A percentile compares a stretch with the other conserved stretches of the same genome.
These are phyloP conservation scores for Apodemia zela DNA, from an alignment of 2,888 invertebrate genomes.

Conservation along the genomic window DNA sequence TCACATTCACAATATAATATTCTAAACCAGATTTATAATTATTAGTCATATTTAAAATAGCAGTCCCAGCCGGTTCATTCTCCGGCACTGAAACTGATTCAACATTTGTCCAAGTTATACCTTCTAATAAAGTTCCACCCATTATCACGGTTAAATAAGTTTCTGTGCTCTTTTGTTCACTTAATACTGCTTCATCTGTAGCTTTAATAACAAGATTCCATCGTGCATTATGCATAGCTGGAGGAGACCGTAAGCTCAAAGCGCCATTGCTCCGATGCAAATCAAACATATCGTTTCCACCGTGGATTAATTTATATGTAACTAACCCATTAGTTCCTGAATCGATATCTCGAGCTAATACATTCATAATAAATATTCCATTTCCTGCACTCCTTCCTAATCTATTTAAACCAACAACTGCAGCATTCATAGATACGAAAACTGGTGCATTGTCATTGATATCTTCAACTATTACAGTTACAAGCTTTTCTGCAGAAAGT, in stretches of 20 bases:
- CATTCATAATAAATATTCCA: constrained; percentile 86
- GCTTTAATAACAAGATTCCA: constrained; percentile 93
- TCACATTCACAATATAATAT: constrained; percentile 94
- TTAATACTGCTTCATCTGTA: constrained; percentile 94
- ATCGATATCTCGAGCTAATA: constrained; percentile 92
- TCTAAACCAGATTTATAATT: constrained; percentile 85
- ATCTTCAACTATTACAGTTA: constrained; percentile 95
- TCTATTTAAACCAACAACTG: constrained; percentile 84
- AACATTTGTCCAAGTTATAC: constrained; percentile 82
- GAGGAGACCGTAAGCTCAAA: constrained; percentile 82
- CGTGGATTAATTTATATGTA: constrained; percentile 92
- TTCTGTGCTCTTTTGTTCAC: constrained; percentile 92
- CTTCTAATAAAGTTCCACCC: constrained; percentile 79
- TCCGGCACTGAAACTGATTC: constrained; percentile 91
- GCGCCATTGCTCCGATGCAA: constrained; percentile 90
- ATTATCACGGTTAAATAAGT: constrained; percentile 91
- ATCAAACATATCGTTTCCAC: constrained; percentile 88
- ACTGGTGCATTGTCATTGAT: constrained; percentile 95
- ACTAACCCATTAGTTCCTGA: constrained; percentile 95
- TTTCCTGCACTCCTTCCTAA: constrained; percentile 72
- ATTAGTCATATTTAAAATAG: constrained; percentile 90
- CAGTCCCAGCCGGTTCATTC: constrained; percentile 93
- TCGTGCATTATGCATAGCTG: constrained; percentile 83
- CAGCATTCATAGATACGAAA: constrained; percentile 95
- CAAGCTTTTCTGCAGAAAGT: constrained; percentile 93